phyloP scores from a whole-genome alignment of 2,888 invertebrate species.

The Dicycla oo region DNA sequence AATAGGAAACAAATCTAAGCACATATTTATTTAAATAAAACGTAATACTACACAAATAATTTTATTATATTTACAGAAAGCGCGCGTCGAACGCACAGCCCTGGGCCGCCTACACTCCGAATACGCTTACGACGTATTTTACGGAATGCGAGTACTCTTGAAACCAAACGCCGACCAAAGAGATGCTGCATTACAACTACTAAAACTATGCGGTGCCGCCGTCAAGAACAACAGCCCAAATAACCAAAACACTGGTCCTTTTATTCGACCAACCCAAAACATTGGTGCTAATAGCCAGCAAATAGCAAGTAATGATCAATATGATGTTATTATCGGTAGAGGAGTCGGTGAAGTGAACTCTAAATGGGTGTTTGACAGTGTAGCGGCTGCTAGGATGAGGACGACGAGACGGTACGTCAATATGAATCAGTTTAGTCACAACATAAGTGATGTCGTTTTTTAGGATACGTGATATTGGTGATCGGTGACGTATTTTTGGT shows the following conservation, averaged over 20 bases:
- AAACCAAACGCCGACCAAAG: slow-evolving; percentile 72
- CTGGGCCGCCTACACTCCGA: slow-evolving; percentile 74
- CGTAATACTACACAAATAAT: too few relatives aligned
- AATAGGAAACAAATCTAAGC: too few relatives aligned
- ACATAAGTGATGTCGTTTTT: slow-evolving; percentile 13
- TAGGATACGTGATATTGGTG: background rate
- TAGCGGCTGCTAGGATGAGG: slow-evolving; percentile 79
- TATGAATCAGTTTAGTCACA: slow-evolving; percentile 47
- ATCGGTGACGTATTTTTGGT: background rate
- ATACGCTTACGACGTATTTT: slow-evolving; percentile 83
- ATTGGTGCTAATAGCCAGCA: slow-evolving; percentile 22
- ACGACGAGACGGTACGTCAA: slow-evolving; percentile 78
- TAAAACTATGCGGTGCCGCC: slow-evolving; percentile 80
- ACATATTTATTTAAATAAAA: too few relatives aligned
- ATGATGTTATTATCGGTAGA: slow-evolving; percentile 76
- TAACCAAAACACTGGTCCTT: slow-evolving; percentile 28
- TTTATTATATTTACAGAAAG: slow-evolving; percentile 75
- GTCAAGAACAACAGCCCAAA: slow-evolving; percentile 58
- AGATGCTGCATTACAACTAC: slow-evolving; percentile 74
- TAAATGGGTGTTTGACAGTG: slow-evolving; percentile 86
- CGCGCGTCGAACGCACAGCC: slow-evolving; percentile 81
- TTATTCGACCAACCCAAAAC: slow-evolving; percentile 14
- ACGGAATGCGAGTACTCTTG: slow-evolving; percentile 76
- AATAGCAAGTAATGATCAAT: slow-evolving; percentile 28
- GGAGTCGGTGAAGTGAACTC: slow-evolving; percentile 74